phyloP scores from a whole-genome alignment of 2,888 invertebrate species.

The Athalia cordata region DNA sequence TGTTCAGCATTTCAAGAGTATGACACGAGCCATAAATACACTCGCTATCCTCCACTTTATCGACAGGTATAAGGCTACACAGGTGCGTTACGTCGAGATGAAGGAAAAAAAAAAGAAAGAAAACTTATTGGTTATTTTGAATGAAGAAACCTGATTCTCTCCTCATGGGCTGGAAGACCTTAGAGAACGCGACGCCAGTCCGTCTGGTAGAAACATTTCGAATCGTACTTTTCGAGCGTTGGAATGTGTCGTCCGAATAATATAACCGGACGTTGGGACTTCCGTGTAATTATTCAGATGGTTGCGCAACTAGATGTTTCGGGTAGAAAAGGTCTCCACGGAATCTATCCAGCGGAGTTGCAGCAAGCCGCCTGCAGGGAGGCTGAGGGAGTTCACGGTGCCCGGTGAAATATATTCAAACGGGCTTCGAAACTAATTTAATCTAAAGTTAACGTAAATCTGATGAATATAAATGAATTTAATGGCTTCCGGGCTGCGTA shows the following conservation, averaged over 20 bases:
- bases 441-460: constrained; percentile 44
- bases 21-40: not conserved
- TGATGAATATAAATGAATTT: constrained; percentile 45
- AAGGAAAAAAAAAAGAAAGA: too few relatives aligned
- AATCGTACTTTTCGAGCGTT: constrained; percentile 4
- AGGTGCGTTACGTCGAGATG: not conserved
- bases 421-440: constrained; percentile 43
- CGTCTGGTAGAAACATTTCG: constrained; percentile 18
- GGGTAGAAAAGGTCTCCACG: not conserved
- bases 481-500: constrained; percentile 2
- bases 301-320: constrained; percentile 13
- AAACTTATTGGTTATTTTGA: not conserved
- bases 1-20: too few relatives aligned
- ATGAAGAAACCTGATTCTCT: constrained; percentile 16
- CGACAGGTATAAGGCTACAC: not conserved
- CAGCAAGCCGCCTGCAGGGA: too few relatives aligned
- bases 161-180: not conserved
- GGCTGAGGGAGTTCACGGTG: not conserved
- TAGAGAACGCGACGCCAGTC: constrained; percentile 12
- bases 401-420: constrained; percentile 39
- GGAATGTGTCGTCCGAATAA: constrained; percentile 37
- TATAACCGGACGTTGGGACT: constrained; percentile 39
- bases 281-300: constrained; percentile 42
- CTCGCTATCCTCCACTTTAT: not conserved
- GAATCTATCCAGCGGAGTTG: constrained; percentile 14